A percentile compares a stretch with the other conserved stretches of the same genome.
These are phyloP conservation scores for Gymnoscopelus braueri DNA, from an alignment of 2,797 vertebrate species.

Conservation along the genomic window DNA sequence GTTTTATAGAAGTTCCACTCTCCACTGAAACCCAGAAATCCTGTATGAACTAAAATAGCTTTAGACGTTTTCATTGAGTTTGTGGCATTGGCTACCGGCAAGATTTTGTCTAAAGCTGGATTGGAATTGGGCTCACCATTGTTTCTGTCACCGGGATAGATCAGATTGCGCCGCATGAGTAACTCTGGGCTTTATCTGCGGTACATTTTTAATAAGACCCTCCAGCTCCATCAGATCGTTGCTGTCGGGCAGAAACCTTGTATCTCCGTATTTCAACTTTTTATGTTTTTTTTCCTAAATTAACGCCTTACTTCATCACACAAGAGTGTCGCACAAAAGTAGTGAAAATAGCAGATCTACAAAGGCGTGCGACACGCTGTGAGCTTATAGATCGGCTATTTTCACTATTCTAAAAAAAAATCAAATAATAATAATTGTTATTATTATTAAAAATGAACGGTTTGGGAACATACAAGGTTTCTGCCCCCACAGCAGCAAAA, in stretches of 20 bases:
- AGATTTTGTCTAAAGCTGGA: constrained; percentile 18
- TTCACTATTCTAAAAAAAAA: too few species aligned
- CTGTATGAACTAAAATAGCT: background rate
- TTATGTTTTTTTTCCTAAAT: background rate
- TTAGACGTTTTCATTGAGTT: background rate
- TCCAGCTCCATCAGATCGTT: constrained; percentile 20
- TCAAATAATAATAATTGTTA: too few species aligned
- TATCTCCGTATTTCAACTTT: too few species aligned
- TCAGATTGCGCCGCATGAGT: constrained; percentile 28
- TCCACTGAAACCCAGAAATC: background rate
- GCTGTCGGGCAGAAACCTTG: too few species aligned
- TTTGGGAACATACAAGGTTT: too few species aligned
- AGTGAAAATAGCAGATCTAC: too few species aligned
- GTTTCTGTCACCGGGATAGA: constrained; percentile 40
- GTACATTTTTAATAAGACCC: constrained; percentile 38
- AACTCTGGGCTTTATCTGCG: constrained; percentile 39
- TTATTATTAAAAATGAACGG: too few species aligned
- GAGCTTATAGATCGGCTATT: too few species aligned
- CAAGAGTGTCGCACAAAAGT: too few species aligned
- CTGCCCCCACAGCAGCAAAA: too few species aligned
- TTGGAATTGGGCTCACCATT: constrained; percentile 33
- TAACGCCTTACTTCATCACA: too few species aligned
- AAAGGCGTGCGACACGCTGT: too few species aligned
- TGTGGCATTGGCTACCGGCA: background rate
- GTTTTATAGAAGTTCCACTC: background rate